A percentile compares a stretch with the other conserved stretches of the same genome.
These are phyloP conservation scores for Plutomurus gul DNA, from an alignment of 1,140 invertebrate species.

Conservation along the genomic window DNA sequence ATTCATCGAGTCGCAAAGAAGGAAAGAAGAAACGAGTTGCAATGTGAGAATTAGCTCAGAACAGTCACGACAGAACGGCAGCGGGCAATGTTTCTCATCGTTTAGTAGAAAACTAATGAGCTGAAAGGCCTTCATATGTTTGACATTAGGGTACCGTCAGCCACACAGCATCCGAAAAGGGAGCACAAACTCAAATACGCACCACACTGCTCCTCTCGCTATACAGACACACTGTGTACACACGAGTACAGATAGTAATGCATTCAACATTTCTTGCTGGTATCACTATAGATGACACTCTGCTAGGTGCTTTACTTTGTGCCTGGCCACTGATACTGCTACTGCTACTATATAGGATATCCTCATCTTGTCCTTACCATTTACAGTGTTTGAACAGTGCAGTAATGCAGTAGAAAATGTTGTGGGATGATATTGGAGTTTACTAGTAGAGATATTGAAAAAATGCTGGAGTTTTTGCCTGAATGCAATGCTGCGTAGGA, in stretches of 20 bases:
- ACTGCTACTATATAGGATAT: no score
- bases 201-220: not conserved
- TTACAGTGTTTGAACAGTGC: no score
- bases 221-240: not conserved
- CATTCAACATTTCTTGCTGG: no score
- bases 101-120: conserved; percentile 38
- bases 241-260: not conserved
- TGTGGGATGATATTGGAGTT: no score
- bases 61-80: not conserved
- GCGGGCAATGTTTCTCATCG: not conserved
- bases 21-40: not conserved
- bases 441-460: no score
- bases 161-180: not conserved
- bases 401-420: no score
- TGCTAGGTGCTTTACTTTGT: no score
- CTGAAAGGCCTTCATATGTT: conserved; percentile 45
- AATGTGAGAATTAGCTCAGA: not conserved
- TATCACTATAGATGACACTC: no score
- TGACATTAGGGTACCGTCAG: conserved; percentile 15
- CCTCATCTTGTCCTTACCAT: no score
- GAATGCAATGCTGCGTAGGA: not conserved
- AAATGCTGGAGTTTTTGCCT: not conserved
- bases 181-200: not conserved
- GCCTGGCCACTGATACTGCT: no score
- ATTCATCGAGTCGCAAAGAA: not conserved